These are phyloP conservation scores for Heptranchias perlo DNA, from an alignment of 2,113 vertebrate species.

Conservation along the genomic window DNA sequence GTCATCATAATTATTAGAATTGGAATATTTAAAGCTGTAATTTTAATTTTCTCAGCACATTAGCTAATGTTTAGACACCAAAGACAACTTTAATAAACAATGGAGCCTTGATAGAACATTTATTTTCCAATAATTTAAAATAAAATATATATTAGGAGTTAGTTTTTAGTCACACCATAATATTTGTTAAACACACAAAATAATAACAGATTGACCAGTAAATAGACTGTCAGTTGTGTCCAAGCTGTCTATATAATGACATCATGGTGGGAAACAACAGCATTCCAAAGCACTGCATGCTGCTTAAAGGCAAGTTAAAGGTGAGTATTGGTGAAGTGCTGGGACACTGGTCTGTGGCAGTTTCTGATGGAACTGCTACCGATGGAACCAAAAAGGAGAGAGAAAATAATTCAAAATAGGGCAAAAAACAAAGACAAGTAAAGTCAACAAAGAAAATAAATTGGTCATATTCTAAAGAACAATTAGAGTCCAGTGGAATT, in stretches of 20 bases:
- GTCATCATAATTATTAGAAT: background rate
- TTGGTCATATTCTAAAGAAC: background rate
- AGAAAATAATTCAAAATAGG: background rate
- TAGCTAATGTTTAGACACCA: background rate
- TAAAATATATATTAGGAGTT: background rate
- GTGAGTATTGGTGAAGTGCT: background rate
- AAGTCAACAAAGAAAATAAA: background rate
- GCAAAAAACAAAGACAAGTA: background rate
- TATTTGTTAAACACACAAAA: background rate
- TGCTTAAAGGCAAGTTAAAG: background rate
- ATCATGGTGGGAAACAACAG: background rate
- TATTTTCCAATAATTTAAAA: background rate
- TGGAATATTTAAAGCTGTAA: background rate
- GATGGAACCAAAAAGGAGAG: background rate
- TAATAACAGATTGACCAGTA: background rate
- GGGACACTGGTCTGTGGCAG: background rate
- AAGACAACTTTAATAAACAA: background rate
- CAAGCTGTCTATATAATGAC: background rate
- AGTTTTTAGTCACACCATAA: background rate
- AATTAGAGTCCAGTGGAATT: background rate
- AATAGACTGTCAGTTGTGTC: background rate
- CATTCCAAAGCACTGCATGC: background rate
- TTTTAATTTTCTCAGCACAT: background rate
- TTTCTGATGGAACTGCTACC: background rate
- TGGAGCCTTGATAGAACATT: background rate